A percentile compares a stretch with the other conserved stretches of the same genome.
phyloP scores from a whole-genome alignment of 1,140 invertebrate genomes.

The Drosophila sproati region DNA sequence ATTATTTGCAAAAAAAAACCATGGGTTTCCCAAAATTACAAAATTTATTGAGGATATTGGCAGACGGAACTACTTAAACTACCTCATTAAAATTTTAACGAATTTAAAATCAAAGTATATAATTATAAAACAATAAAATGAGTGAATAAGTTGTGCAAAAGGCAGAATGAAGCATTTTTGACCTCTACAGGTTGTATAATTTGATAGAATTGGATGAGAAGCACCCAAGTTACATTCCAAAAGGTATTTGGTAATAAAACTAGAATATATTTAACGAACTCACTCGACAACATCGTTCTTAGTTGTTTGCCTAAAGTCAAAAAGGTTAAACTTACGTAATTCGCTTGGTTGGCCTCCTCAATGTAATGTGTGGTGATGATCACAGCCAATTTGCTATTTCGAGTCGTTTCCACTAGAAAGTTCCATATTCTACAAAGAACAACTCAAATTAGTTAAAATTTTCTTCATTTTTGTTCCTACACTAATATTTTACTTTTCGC shows the following conservation, averaged over 20 bases:
- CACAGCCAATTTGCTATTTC: slow-evolving; percentile 88
- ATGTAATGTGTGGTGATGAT: slow-evolving; percentile 98
- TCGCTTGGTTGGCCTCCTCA: slow-evolving; percentile 94
- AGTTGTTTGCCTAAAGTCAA: too few relatives aligned
- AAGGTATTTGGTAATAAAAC: too few relatives aligned
- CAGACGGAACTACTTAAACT: neutral
- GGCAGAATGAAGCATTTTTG: too few relatives aligned
- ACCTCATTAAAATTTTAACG: neutral
- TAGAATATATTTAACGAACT: too few relatives aligned
- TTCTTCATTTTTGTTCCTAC: slow-evolving; percentile 2
- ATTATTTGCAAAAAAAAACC: too few relatives aligned
- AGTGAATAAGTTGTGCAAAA: neutral
- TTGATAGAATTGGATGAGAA: too few relatives aligned
- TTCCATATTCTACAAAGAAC: slow-evolving; percentile 93
- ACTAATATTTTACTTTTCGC: slow-evolving; percentile 88
- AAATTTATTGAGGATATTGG: neutral
- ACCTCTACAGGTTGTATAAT: too few relatives aligned
- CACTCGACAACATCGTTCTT: too few relatives aligned
- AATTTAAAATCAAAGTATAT: too few relatives aligned
- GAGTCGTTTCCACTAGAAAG: slow-evolving; percentile 91
- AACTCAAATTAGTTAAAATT: neutral
- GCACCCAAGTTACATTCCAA: too few relatives aligned
- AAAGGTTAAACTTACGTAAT: slow-evolving; percentile 87
- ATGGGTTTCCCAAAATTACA: too few relatives aligned
- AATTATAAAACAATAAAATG: too few relatives aligned